A percentile compares a stretch with the other conserved stretches of the same genome.
Conservation (phyloP, 2,888 invertebrate genomes). For the Kryphioiulus occultus region DNA sequence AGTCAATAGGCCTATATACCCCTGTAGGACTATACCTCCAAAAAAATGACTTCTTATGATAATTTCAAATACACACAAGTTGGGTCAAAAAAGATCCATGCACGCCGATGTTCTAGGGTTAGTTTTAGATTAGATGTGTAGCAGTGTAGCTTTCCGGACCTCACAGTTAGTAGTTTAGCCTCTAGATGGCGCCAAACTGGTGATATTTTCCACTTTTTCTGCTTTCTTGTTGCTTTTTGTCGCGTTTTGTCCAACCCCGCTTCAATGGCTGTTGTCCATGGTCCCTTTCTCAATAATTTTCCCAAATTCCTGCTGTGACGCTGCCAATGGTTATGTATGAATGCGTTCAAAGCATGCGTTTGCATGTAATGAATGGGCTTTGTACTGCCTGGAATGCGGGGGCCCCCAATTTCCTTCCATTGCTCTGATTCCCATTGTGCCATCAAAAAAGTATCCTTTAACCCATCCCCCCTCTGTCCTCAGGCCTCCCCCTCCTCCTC, state of each 20-base stretch:
- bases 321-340: not conserved
- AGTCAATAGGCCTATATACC: too few relatives aligned
- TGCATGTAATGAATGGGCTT: not conserved
- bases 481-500: not conserved
- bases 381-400: not conserved
- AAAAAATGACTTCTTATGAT: too few relatives aligned
- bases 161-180: not conserved
- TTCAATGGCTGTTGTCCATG: not conserved
- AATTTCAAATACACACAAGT: too few relatives aligned
- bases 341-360: not conserved
- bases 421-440: slow-evolving; percentile 12
- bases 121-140: too few relatives aligned
- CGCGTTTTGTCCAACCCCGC: not conserved
- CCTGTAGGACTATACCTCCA: too few relatives aligned
- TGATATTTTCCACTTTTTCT: not conserved
- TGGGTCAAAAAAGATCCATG: too few relatives aligned
- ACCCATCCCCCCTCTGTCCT: not conserved
- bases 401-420: not conserved
- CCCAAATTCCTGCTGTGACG: not conserved
- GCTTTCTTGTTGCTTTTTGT: not conserved
- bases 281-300: not conserved
- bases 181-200: not conserved
- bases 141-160: too few relatives aligned
- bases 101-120: too few relatives aligned
- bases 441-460: not conserved